Evolutionary conservation across 2,797 vertebrate genomes (phyloP).

Genomic region (Halcyon chelicuti): DNA sequence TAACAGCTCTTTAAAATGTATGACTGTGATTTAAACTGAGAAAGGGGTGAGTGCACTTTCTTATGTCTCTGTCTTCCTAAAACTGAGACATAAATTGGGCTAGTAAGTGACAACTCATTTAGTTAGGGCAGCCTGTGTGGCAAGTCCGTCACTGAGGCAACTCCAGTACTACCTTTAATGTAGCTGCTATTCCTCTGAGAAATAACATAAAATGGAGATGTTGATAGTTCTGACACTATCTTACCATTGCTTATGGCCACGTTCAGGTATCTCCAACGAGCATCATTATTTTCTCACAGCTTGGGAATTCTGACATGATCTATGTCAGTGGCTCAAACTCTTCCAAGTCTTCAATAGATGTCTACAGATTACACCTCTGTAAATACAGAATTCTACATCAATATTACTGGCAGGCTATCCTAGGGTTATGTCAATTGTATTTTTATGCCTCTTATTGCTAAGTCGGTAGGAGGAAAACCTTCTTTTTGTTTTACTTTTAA

Average conservation of each 20-base stretch:
- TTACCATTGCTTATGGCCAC: background rate
- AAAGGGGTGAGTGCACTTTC: background rate
- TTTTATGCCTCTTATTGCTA: background rate
- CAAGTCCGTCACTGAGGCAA: background rate
- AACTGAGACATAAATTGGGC: background rate
- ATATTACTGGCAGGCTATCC: background rate
- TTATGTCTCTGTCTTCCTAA: background rate
- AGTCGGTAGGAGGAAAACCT: background rate
- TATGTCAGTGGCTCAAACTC: background rate
- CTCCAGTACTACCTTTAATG: background rate
- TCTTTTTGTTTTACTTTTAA: background rate
- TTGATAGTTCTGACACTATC: background rate
- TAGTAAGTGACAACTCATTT: background rate
- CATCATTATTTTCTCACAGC: background rate
- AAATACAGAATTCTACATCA: background rate
- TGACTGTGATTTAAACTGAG: background rate
- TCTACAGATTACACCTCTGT: background rate
- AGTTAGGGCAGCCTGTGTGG: background rate
- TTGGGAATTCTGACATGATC: background rate
- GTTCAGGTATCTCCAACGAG: background rate
- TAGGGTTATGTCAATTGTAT: background rate
- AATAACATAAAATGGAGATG: background rate
- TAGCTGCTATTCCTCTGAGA: background rate
- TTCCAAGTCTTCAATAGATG: background rate
- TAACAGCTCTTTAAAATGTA: background rate